A percentile compares a stretch with the other conserved stretches of the same genome.
These are phyloP conservation scores for Lepisosteus osseus DNA, from an alignment of 2,113 vertebrate species.

Conservation along the genomic window DNA sequence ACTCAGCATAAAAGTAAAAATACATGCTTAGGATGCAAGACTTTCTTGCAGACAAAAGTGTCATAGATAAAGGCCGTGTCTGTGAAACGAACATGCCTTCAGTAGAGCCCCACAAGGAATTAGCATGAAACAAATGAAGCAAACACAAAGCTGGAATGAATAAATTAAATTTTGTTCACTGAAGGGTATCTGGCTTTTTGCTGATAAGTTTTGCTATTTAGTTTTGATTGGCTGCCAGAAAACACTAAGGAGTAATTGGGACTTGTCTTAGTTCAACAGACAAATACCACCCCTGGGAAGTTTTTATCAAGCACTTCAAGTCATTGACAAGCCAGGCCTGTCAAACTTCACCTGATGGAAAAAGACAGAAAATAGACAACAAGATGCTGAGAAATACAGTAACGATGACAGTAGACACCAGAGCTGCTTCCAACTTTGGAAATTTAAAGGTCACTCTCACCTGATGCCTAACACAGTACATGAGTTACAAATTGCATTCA, in stretches of 20 bases:
- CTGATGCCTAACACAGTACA: no score
- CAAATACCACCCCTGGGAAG: conserved; percentile 51
- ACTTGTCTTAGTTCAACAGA: conserved; percentile 54
- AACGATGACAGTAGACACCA: no score
- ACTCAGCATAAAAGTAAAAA: not conserved
- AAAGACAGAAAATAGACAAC: conserved; percentile 21
- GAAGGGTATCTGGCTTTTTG: conserved; percentile 27
- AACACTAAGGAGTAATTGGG: conserved; percentile 58
- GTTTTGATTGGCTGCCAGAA: conserved; percentile 63
- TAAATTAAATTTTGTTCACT: conserved; percentile 24
- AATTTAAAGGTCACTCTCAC: no score
- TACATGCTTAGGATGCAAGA: no score
- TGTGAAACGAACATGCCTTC: no score
- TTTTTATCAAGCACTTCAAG: conserved; percentile 46
- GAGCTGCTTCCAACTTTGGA: no score
- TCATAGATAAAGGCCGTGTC: no score
- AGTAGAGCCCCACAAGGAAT: no score
- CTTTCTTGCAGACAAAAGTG: no score
- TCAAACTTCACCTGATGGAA: conserved; percentile 13
- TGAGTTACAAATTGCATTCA: no score
- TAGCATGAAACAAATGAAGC: conserved; percentile 13
- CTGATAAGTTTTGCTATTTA: conserved; percentile 44
- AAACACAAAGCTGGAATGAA: conserved; percentile 6
- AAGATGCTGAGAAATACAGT: not conserved
- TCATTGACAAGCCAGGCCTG: conserved; percentile 24